Percentiles rank a stretch among this genome's conserved stretches.
These are phyloP conservation scores for Trachymyrmex cornetzi DNA, from an alignment of 1,140 invertebrate species.

Conservation along the genomic window DNA sequence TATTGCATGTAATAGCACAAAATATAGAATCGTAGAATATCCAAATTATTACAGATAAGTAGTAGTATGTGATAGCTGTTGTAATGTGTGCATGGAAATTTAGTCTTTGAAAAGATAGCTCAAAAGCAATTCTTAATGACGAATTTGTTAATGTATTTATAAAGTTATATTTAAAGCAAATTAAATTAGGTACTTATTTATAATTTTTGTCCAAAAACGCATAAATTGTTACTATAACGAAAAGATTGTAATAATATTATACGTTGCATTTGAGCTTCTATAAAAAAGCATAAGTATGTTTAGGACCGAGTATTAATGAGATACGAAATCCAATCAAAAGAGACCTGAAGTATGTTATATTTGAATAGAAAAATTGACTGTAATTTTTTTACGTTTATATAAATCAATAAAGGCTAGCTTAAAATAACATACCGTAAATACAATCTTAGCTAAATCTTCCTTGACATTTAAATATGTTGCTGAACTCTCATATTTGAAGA, in stretches of 20 bases:
- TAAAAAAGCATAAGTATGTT: conserved; percentile 15
- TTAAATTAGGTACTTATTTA: conserved; percentile 14
- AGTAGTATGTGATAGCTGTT: conserved; percentile 71
- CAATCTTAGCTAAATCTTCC: conserved; percentile 6
- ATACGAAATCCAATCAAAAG: conserved; percentile 28
- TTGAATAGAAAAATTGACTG: not conserved
- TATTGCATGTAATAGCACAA: conserved; percentile 78
- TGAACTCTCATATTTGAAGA: not conserved
- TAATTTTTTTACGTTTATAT: conserved; percentile 13
- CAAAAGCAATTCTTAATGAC: conserved; percentile 72
- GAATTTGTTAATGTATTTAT: conserved; percentile 17
- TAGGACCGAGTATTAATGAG: conserved; percentile 34
- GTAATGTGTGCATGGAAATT: conserved; percentile 72
- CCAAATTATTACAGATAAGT: conserved; percentile 64
- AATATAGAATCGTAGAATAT: conserved; percentile 66
- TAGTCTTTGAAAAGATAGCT: conserved; percentile 71
- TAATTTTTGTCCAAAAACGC: not conserved
- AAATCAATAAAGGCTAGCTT: not conserved
- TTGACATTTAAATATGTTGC: conserved; percentile 21
- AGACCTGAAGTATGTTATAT: conserved; percentile 38
- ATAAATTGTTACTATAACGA: not conserved
- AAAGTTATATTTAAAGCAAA: not conserved
- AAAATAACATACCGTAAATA: conserved; percentile 10
- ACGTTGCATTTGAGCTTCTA: conserved; percentile 52
- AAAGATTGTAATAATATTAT: conserved; percentile 20